Conservation (phyloP, 2,113 vertebrate species). For the Sminthopsis crassicaudata region DNA sequence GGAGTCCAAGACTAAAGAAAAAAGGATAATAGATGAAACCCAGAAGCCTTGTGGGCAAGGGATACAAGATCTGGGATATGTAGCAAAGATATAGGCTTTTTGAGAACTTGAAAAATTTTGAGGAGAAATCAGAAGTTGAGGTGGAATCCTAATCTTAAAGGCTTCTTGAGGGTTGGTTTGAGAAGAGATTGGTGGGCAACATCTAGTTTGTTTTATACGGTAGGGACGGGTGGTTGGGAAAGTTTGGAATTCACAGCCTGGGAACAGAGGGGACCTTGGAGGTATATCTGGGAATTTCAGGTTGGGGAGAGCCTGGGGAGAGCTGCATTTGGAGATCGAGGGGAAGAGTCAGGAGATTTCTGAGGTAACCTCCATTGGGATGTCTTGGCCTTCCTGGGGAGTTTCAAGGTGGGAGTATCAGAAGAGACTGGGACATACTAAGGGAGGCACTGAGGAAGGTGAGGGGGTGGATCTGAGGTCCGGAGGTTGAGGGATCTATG, state of each 20-base stretch:
- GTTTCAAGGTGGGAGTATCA: slow-evolving; percentile 21
- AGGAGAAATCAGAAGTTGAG: neutral
- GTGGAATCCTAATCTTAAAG: neutral
- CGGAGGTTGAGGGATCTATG: slow-evolving; percentile 13
- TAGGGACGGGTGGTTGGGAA: neutral
- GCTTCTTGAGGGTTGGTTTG: neutral
- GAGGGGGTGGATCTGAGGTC: slow-evolving; percentile 15
- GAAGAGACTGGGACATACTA: neutral
- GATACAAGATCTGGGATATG: neutral
- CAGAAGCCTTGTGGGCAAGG: neutral
- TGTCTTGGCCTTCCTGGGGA: slow-evolving; percentile 10
- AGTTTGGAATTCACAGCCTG: neutral
- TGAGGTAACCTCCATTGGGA: neutral
- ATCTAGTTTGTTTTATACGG: neutral
- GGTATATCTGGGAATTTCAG: slow-evolving; percentile 28
- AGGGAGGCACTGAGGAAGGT: neutral
- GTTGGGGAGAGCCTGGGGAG: neutral
- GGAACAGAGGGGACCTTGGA: slow-evolving; percentile 34
- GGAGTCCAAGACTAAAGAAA: slow-evolving; percentile 24
- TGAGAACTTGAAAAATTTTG: neutral
- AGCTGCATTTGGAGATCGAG: neutral
- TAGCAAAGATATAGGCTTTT: neutral
- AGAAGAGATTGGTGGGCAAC: neutral
- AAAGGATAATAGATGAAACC: slow-evolving; percentile 12
- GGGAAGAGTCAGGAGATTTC: slow-evolving; percentile 4